A percentile compares a stretch with the other conserved stretches of the same genome.
phyloP scores from a whole-genome alignment of 2,113 vertebrate species.

The Amphilophus citrinellus region DNA sequence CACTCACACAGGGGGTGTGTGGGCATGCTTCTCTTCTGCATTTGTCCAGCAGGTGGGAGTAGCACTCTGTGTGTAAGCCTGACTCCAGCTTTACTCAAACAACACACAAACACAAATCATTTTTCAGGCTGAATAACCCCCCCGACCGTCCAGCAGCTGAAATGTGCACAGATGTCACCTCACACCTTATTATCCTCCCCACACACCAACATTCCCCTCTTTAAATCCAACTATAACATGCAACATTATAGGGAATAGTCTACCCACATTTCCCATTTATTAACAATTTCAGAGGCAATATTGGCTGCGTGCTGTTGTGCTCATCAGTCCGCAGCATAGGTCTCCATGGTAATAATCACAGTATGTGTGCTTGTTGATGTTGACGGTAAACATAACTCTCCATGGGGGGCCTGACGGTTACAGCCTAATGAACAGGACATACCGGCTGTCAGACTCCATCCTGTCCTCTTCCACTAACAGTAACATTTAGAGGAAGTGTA shows the following conservation, averaged over 20 bases:
- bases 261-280: conserved; percentile 7
- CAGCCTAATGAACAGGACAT: conserved; percentile 64
- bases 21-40: conserved; percentile 1
- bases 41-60: conserved; percentile 75
- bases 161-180: not conserved
- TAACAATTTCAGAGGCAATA: conserved; percentile 15
- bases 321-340: conserved; percentile 17
- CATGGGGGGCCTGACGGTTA: conserved; percentile 55
- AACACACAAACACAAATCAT: conserved; percentile 3
- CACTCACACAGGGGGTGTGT: not conserved
- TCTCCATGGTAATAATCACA: conserved; percentile 73
- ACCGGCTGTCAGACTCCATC: conserved; percentile 53
- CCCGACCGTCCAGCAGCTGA: conserved; percentile 9
- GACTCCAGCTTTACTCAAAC: not conserved
- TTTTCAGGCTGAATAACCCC: conserved; percentile 44
- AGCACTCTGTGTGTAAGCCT: conserved; percentile 50
- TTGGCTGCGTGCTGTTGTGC: not conserved
- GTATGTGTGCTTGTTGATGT: conserved; percentile 55
- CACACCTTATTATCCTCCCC: conserved; percentile 6
- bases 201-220: not conserved
- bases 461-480: conserved; percentile 26
- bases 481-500: conserved; percentile 39
- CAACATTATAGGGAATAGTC: not conserved
- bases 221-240: not conserved
- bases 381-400: conserved; percentile 62